These are phyloP conservation scores for Embiotoca jacksoni DNA, from an alignment of 2,113 vertebrate species.

Conservation along the genomic window DNA sequence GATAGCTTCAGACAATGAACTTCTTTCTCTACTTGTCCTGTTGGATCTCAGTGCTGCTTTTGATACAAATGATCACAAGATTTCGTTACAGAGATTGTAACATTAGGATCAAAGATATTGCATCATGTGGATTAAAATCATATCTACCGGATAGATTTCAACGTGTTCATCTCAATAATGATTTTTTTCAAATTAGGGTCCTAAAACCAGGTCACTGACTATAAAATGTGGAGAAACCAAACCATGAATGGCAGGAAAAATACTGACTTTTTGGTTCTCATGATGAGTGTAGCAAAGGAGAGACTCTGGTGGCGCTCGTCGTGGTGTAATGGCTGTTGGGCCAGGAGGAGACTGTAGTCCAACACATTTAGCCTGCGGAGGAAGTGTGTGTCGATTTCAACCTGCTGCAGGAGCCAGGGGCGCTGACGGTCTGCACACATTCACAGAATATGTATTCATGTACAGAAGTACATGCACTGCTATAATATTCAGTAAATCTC, in stretches of 20 bases:
- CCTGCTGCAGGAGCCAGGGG: conserved; percentile 87
- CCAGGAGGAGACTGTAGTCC: conserved; percentile 92
- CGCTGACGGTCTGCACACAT: conserved; percentile 84
- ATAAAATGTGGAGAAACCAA: neutral
- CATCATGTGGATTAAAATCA: too few relatives aligned
- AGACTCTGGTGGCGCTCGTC: conserved; percentile 82
- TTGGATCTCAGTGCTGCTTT: too few relatives aligned
- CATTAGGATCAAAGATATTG: too few relatives aligned
- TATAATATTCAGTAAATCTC: neutral
- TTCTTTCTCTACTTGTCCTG: too few relatives aligned
- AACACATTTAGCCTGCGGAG: conserved; percentile 86
- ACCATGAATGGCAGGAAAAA: neutral
- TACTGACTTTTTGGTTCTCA: conserved; percentile 84
- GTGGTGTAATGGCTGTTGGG: conserved; percentile 85
- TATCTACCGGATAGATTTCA: too few relatives aligned
- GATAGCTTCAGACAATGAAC: too few relatives aligned
- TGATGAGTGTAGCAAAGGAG: conserved; percentile 83
- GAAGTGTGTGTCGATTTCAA: conserved; percentile 89
- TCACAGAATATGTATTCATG: neutral
- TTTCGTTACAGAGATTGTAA: too few relatives aligned
- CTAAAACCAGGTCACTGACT: neutral
- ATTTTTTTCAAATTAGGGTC: neutral
- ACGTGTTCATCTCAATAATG: too few relatives aligned
- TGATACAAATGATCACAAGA: too few relatives aligned
- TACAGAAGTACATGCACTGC: neutral